Evolutionary conservation across 2,113 vertebrate genomes (phyloP).

Genomic region (Rhinoderma darwinii): DNA sequence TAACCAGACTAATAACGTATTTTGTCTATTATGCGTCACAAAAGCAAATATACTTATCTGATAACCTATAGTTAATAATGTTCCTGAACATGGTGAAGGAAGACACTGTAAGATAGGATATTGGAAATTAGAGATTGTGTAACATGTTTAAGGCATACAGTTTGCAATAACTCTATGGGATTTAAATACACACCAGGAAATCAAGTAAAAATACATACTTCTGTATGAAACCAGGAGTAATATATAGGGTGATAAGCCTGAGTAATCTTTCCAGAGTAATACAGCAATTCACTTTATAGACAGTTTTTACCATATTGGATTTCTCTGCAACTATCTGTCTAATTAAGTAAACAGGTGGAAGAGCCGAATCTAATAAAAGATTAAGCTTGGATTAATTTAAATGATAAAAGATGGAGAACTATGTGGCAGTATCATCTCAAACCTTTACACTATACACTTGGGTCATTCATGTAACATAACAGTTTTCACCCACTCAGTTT

Average conservation of each 20-base stretch:
- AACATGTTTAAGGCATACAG: not conserved
- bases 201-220: no score
- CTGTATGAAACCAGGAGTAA: not conserved
- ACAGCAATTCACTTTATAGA: not conserved
- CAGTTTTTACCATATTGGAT: not conserved
- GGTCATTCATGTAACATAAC: not conserved
- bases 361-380: not conserved
- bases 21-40: no score
- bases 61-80: no score
- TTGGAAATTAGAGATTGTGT: no score
- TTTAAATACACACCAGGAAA: not conserved
- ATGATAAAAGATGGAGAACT: not conserved
- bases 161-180: no score
- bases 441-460: not conserved
- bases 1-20: no score
- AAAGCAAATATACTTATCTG: no score
- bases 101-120: no score
- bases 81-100: no score
- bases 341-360: not conserved
- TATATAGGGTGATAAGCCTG: slow-evolving; percentile 3
- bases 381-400: not conserved
- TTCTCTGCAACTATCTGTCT: not conserved
- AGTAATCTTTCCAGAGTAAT: not conserved
- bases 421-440: not conserved
- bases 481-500: not conserved